Evolutionary conservation across 2,888 invertebrate species (phyloP).

Genomic region (Trichopoda pennipes): DNA sequence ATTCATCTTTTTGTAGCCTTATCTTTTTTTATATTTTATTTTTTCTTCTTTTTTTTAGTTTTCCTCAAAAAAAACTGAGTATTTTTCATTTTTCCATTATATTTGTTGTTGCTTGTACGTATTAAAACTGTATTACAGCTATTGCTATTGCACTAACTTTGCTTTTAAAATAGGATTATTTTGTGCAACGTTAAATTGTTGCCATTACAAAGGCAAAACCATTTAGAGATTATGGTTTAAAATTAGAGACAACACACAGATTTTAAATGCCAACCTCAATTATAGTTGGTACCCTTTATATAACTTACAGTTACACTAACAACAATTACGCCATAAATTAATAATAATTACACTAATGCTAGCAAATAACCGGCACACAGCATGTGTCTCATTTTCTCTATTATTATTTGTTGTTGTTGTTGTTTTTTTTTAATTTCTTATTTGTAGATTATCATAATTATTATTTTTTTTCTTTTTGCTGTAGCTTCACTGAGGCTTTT

Average conservation of each 20-base stretch:
- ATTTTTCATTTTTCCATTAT: not conserved
- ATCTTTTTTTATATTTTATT: not conserved
- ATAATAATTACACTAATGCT: conserved; percentile 67
- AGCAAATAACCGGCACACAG: conserved; percentile 50
- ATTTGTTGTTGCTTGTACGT: conserved; percentile 2
- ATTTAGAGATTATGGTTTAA: conserved; percentile 68
- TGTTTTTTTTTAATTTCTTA: conserved; percentile 31
- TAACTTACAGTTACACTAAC: conserved; percentile 44
- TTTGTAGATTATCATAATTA: conserved; percentile 12
- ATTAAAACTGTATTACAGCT: conserved; percentile 10
- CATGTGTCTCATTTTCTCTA: conserved; percentile 53
- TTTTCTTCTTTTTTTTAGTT: conserved; percentile 4
- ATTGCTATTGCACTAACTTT: conserved; percentile 6
- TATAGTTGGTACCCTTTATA: conserved; percentile 56
- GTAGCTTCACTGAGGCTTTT: conserved; percentile 44
- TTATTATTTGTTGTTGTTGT: not conserved
- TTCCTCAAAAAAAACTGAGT: not conserved
- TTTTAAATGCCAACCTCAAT: conserved; percentile 67
- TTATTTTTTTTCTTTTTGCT: too few species aligned
- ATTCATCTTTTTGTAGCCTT: not conserved
- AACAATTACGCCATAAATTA: conserved; percentile 67
- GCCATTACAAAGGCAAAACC: conserved; percentile 51
- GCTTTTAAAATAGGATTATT: conserved; percentile 46
- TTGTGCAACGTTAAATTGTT: conserved; percentile 48
- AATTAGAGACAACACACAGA: conserved; percentile 65